These are phyloP conservation scores for Pterocles burchelli DNA, from an alignment of 2,113 vertebrate species.

Conservation along the genomic window DNA sequence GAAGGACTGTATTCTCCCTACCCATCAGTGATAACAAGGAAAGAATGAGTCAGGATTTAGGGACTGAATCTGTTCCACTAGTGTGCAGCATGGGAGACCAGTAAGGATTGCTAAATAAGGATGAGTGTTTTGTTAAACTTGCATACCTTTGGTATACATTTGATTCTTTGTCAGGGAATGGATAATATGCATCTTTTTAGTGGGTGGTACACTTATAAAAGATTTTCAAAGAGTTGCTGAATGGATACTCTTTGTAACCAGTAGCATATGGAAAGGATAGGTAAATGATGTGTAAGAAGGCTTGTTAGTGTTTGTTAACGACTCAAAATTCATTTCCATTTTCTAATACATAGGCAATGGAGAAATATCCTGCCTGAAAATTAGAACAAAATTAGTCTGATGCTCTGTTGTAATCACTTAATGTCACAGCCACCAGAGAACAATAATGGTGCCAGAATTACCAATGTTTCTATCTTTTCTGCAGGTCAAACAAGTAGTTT, in stretches of 20 bases:
- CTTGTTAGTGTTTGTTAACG: neutral
- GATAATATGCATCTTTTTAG: neutral
- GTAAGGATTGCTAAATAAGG: neutral
- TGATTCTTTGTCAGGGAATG: neutral
- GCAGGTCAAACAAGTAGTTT: neutral
- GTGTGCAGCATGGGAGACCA: neutral
- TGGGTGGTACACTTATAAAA: neutral
- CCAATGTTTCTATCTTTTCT: neutral
- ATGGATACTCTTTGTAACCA: neutral
- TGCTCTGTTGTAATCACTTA: neutral
- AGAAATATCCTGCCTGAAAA: neutral
- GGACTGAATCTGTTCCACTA: neutral
- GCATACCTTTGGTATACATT: neutral
- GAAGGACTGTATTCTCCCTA: neutral
- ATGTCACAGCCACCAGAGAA: neutral
- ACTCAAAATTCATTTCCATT: neutral
- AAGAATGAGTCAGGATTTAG: neutral
- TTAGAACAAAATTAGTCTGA: neutral
- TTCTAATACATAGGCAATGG: neutral
- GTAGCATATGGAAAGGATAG: neutral
- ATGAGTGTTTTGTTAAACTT: neutral
- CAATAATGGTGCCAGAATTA: neutral
- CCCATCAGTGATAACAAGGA: neutral
- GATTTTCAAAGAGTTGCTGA: neutral
- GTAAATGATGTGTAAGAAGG: neutral